A percentile compares a stretch with the other conserved stretches of the same genome.
These are phyloP conservation scores for Drosophila albomicans DNA, from an alignment of 1,140 invertebrate genomes.

Conservation along the genomic window DNA sequence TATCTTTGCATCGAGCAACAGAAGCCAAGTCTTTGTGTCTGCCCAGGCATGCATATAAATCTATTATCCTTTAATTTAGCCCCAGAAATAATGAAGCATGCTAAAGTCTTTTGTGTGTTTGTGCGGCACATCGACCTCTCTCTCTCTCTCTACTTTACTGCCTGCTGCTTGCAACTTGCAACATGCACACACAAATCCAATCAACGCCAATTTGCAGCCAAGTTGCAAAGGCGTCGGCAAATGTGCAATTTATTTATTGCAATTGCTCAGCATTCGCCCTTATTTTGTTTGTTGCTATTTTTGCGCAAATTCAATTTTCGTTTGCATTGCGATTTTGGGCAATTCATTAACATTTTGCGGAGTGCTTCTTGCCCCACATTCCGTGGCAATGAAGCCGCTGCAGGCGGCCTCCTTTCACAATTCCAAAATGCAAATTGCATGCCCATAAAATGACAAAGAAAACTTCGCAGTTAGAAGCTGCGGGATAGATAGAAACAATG, in stretches of 20 bases:
- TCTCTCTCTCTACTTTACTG: neutral
- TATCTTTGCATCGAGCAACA: neutral
- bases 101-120: slow-evolving; percentile 43
- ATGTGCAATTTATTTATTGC: slow-evolving; percentile 77
- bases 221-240: slow-evolving; percentile 58
- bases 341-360: slow-evolving; percentile 73
- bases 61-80: slow-evolving; percentile 83
- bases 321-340: slow-evolving; percentile 75
- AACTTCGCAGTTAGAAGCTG: neutral
- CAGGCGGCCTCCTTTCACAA: slow-evolving; percentile 37
- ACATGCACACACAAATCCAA: slow-evolving; percentile 59
- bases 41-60: slow-evolving; percentile 70
- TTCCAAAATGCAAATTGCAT: slow-evolving; percentile 61
- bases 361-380: neutral
- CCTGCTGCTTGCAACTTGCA: slow-evolving; percentile 31
- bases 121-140: neutral
- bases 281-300: slow-evolving; percentile 60
- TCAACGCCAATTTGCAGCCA: slow-evolving; percentile 73
- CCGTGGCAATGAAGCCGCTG: slow-evolving; percentile 46
- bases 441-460: slow-evolving; percentile 10
- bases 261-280: slow-evolving; percentile 2
- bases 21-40: slow-evolving; percentile 12
- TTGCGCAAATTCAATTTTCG: slow-evolving; percentile 73
- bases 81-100: slow-evolving; percentile 76
- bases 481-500: neutral